Base-by-base conservation (phyloP, 2,797 vertebrate species). In the Muscicapa striata region DNA sequence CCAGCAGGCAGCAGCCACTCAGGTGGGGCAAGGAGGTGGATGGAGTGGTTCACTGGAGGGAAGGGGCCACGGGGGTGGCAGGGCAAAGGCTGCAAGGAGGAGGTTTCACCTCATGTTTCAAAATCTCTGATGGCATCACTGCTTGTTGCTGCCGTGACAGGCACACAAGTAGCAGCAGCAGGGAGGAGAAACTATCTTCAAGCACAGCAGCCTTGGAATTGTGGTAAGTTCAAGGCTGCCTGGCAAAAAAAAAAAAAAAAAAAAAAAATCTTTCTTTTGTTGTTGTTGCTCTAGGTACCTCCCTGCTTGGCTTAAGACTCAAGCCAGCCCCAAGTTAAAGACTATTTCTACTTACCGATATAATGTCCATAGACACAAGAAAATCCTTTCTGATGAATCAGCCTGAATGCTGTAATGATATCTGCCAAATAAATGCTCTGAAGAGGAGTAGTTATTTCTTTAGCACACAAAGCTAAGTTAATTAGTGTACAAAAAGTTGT, bases 101-200 rank as follows among this genome's bases (percentile, higher is more conserved):
- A 58, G 8, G 3, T 48, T 59, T 61, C 77, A 41, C 30, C 62
- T 90, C 66, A 9, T 1, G 1, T 21, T 52, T 55, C 78, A 27
- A 29, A 38, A 29, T 43, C 55, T 55, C 24, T 0, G 1, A 8
- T 0, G 0, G 32, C 9, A 34, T n/a, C 67, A 4, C 48, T 67
- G 46, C 59, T 78, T 72, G 41, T 26, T 40, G 43, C 43, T 76
- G 45, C 51, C 5, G 6, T 26, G 14, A 45, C 20, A 67, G 34
- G 16, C n/a, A 26, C 36, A 18, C 8, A 5, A 3, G 8, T 43
- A 84, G 15, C 76, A 27, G 30, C 46, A 85, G 23, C 46, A 76
- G 72, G 32, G 32, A 70, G 22, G 19, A 62, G 22, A 83, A 78
- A 51, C 2, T 0, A 2, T 5, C 73, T 72, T 54, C 38, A 58